A percentile compares a stretch with the other conserved stretches of the same genome.
Conservation (phyloP, 2,797 vertebrate genomes). For the Gephyroberyx darwinii region DNA sequence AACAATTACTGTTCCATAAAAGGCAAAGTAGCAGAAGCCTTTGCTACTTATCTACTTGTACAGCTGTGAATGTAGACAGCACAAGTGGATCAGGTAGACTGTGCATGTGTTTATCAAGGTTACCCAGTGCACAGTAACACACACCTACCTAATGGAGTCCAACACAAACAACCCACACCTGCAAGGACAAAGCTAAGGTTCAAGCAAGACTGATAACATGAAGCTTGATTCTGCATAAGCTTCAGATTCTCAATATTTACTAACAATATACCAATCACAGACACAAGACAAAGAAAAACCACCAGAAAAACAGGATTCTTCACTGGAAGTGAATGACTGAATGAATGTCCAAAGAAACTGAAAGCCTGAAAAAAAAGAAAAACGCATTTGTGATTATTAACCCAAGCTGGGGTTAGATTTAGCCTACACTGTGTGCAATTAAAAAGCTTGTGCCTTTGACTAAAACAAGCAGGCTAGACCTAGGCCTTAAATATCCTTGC, state of each 20-base stretch:
- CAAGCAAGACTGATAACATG: slow-evolving; percentile 13
- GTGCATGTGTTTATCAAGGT: no score
- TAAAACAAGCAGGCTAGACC: background rate
- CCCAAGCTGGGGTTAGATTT: background rate
- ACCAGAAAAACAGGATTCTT: background rate
- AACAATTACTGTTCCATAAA: background rate
- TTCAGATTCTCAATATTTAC: background rate
- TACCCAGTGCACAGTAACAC: background rate
- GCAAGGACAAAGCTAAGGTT: slow-evolving; percentile 3
- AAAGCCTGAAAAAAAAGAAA: background rate
- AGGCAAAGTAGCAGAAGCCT: background rate
- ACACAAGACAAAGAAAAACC: background rate
- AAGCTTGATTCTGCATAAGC: background rate
- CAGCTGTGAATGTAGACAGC: background rate
- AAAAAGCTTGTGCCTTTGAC: background rate
- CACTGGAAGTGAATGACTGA: background rate
- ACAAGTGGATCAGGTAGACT: background rate
- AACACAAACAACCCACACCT: background rate
- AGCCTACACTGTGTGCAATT: background rate
- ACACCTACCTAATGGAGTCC: background rate
- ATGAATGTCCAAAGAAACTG: background rate
- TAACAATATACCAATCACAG: background rate
- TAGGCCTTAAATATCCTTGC: background rate
- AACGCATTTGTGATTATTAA: slow-evolving; percentile 3
- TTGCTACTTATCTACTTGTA: background rate